Conservation (phyloP, 2,113 vertebrate genomes). For the Callithrix jacchus region DNA sequence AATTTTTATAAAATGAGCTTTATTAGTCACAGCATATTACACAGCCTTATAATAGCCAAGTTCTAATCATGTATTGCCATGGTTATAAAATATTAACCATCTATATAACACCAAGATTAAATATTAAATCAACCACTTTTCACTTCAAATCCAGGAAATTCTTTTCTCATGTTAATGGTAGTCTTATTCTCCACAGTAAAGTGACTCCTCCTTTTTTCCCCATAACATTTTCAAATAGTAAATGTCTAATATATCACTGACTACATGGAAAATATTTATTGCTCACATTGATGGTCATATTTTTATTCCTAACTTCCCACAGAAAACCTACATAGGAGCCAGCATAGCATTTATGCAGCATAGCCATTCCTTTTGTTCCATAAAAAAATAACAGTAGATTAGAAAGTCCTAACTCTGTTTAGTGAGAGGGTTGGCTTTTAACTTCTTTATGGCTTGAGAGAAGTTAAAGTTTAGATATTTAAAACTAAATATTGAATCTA, state of each 20-base stretch:
- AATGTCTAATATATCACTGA: conserved; percentile 21
- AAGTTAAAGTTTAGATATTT: conserved; percentile 48
- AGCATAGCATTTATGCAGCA: background rate
- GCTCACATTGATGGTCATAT: background rate
- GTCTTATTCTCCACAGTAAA: conserved; percentile 1
- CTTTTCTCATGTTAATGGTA: background rate
- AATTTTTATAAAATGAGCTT: conserved; percentile 22
- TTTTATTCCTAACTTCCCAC: conserved; percentile 49
- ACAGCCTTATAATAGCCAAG: background rate
- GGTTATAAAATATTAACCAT: background rate
- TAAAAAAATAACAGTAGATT: conserved; percentile 27
- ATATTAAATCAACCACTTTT: conserved; percentile 2
- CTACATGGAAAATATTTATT: conserved; percentile 32
- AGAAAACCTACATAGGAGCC: background rate
- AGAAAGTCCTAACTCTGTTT: conserved; percentile 30
- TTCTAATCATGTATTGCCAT: conserved; percentile 18
- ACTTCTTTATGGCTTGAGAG: conserved; percentile 16
- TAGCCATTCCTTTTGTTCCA: background rate
- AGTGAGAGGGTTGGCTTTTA: conserved; percentile 47
- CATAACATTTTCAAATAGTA: conserved; percentile 5
- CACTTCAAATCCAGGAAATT: conserved; percentile 19
- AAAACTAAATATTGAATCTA: conserved; percentile 1
- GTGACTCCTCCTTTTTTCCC: background rate
- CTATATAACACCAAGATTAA: background rate
- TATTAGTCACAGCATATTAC: background rate